A percentile compares a stretch with the other conserved stretches of the same genome.
These are phyloP conservation scores for Lepus oiostolus DNA, from an alignment of 2,797 vertebrate genomes.

Conservation along the genomic window DNA sequence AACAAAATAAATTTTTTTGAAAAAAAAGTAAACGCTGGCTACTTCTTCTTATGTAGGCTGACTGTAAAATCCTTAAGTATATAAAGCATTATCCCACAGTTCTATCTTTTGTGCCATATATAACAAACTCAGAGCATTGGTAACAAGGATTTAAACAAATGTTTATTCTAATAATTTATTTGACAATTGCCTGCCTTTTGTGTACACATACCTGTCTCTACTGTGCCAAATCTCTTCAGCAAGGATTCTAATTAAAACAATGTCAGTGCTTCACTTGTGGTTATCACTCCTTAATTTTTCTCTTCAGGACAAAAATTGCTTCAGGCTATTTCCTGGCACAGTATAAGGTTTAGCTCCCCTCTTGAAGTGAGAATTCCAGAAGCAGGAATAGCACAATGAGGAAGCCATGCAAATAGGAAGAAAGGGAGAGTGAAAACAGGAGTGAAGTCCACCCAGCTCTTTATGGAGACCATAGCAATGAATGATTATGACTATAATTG, in stretches of 20 bases:
- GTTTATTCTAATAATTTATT: conserved; percentile 12
- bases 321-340: background rate
- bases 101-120: background rate
- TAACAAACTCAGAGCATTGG: background rate
- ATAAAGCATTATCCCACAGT: background rate
- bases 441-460: background rate
- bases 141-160: background rate
- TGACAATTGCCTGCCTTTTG: background rate
- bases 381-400: background rate
- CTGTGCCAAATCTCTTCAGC: background rate
- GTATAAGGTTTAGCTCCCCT: background rate
- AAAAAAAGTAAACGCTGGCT: background rate
- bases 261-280: background rate
- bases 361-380: background rate
- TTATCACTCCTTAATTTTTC: background rate
- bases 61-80: background rate
- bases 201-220: background rate
- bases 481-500: background rate
- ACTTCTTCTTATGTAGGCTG: background rate
- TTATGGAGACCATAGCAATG: background rate
- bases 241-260: background rate
- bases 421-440: background rate
- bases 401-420: background rate
- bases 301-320: background rate
- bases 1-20: background rate